Percentiles rank a stretch among this genome's conserved stretches.
Evolutionary conservation across 2,888 invertebrate genomes (phyloP).

Genomic region (Euplexia lucipara): DNA sequence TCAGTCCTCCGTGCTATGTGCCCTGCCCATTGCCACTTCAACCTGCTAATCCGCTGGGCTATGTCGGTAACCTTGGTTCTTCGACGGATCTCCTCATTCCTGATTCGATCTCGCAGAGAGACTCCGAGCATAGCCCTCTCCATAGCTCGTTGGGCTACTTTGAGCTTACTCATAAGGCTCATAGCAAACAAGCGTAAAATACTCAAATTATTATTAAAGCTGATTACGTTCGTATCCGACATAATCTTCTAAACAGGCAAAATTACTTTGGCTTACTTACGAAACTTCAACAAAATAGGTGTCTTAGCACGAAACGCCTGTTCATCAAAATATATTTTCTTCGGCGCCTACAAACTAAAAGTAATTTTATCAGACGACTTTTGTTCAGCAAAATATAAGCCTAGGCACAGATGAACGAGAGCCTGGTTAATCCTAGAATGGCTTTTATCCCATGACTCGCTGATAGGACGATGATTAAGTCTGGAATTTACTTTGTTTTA

Average conservation of each 20-base stretch:
- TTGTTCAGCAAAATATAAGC: conserved; percentile 45
- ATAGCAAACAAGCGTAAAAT: too few species aligned
- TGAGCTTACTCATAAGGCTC: too few species aligned
- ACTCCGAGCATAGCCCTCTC: too few species aligned
- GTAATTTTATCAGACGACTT: conserved; percentile 49
- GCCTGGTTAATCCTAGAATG: conserved; percentile 39
- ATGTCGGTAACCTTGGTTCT: too few species aligned
- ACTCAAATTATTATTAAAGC: conserved; percentile 13
- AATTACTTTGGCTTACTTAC: conserved; percentile 31
- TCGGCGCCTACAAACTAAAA: conserved; percentile 39
- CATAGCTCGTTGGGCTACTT: too few species aligned
- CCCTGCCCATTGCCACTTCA: too few species aligned
- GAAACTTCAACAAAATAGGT: conserved; percentile 43
- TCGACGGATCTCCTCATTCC: too few species aligned
- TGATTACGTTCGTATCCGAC: conserved; percentile 16
- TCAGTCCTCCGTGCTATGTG: too few species aligned
- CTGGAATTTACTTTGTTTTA: conserved; percentile 16
- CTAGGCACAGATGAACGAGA: conserved; percentile 44
- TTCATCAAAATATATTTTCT: conserved; percentile 58
- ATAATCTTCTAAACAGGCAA: conserved; percentile 34
- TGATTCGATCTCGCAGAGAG: too few species aligned
- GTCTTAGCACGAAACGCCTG: conserved; percentile 42
- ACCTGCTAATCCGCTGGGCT: too few species aligned
- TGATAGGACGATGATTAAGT: conserved; percentile 20
- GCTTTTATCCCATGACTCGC: neutral